These are phyloP conservation scores for Apamea monoglypha DNA, from an alignment of 2,888 invertebrate genomes.

Conservation along the genomic window DNA sequence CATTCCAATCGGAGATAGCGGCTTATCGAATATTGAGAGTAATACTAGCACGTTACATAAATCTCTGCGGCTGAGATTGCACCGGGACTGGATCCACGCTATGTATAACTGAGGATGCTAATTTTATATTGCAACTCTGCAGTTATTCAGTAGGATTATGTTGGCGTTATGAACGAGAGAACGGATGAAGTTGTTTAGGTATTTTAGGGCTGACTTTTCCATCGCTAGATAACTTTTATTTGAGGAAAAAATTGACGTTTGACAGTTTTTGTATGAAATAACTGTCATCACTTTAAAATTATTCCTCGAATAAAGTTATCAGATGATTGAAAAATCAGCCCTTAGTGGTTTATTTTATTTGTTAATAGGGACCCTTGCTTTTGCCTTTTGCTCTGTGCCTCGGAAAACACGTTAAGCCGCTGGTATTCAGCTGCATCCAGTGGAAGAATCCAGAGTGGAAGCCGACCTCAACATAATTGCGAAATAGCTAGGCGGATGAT, in stretches of 20 bases:
- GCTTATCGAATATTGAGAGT: conserved; percentile 49
- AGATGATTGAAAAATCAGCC: too few species aligned
- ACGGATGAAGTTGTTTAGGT: neutral
- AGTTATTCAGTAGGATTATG: conserved; percentile 16
- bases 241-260: too few species aligned
- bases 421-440: neutral
- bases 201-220: too few species aligned
- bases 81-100: conserved; percentile 9
- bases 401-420: neutral
- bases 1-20: conserved; percentile 21
- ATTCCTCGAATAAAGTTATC: too few species aligned
- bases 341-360: neutral
- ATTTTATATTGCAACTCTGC: conserved; percentile 40
- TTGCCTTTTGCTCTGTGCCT: neutral
- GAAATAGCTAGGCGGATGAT: neutral
- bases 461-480: neutral
- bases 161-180: conserved; percentile 1
- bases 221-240: too few species aligned
- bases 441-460: too few species aligned
- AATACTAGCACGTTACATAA: conserved; percentile 26
- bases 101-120: conserved; percentile 18
- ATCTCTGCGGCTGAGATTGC: conserved; percentile 43
- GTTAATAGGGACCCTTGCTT: too few species aligned
- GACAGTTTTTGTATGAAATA: too few species aligned
- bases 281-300: too few species aligned